These are phyloP conservation scores for Pteropus rufus DNA, from an alignment of 2,797 vertebrate species.

Conservation along the genomic window DNA sequence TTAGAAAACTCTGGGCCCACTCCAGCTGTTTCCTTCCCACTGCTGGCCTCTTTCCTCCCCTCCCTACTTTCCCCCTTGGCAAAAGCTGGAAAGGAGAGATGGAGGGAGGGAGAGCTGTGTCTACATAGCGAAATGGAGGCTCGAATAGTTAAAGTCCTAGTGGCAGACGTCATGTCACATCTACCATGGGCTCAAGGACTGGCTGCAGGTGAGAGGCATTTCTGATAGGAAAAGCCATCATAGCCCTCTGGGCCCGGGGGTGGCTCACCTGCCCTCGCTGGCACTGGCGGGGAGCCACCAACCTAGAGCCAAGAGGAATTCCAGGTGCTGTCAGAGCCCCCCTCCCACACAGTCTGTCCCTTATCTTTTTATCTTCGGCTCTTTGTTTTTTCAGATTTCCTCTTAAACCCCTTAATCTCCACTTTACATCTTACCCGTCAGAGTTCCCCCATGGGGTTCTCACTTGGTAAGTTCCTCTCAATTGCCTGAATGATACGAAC, in stretches of 20 bases:
- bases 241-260: accelerated
- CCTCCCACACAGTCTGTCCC: neutral
- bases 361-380: neutral
- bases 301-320: neutral
- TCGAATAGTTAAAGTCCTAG: neutral
- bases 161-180: accelerated
- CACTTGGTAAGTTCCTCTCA: neutral
- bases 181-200: accelerated
- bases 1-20: neutral
- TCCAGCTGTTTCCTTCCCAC: neutral
- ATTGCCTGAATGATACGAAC: neutral
- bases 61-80: neutral
- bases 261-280: neutral
- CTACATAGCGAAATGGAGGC: accelerated
- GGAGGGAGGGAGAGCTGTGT: accelerated
- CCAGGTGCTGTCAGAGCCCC: neutral
- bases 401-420: constrained; percentile 12
- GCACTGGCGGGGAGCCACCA: no score
- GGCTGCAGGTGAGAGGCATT: neutral
- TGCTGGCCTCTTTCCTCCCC: neutral
- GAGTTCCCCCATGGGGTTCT: neutral
- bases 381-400: constrained; percentile 35
- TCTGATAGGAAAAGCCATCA: neutral
- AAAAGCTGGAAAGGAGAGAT: neutral
- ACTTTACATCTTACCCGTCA: neutral